Percentiles rank a stretch among this genome's conserved stretches.
Evolutionary conservation across 2,888 invertebrate genomes (phyloP).

Genomic region (Panopea generosa): DNA sequence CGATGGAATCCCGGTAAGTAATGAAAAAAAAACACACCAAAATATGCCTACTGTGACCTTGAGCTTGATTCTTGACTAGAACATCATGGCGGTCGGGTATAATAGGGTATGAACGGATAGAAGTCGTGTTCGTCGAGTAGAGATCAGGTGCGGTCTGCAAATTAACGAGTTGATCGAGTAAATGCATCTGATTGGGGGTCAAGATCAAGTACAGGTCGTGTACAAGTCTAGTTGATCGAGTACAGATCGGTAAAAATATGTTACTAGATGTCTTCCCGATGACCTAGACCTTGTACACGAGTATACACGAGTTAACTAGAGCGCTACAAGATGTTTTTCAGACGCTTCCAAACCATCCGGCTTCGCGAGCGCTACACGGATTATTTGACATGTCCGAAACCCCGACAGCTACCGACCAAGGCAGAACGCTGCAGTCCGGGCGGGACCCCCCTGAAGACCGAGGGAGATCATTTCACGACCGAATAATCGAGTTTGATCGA

Average conservation of each 20-base stretch:
- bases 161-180: constrained; percentile 18
- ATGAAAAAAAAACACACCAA: too few relatives aligned
- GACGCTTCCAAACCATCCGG: constrained; percentile 13
- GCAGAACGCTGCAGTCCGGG: not conserved
- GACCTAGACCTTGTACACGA: constrained; percentile 18
- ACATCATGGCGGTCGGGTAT: not conserved
- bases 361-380: constrained; percentile 9
- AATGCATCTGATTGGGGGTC: constrained; percentile 8
- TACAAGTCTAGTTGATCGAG: not conserved
- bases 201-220: not conserved
- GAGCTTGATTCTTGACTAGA: too few relatives aligned
- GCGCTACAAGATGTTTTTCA: constrained; percentile 1
- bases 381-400: not conserved
- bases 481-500: constrained; percentile 13
- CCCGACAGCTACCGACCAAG: constrained; percentile 22
- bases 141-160: constrained; percentile 4
- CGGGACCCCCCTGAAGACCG: constrained; percentile 8
- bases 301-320: constrained; percentile 8
- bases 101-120: not conserved
- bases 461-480: constrained; percentile 14
- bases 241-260: constrained; percentile 7
- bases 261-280: constrained; percentile 7
- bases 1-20: too few relatives aligned
- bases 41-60: too few relatives aligned
- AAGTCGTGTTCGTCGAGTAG: constrained; percentile 16